Percentiles rank a stretch among this genome's conserved stretches.
phyloP scores from a whole-genome alignment of 2,113 vertebrate genomes.

The Upupa epops region DNA sequence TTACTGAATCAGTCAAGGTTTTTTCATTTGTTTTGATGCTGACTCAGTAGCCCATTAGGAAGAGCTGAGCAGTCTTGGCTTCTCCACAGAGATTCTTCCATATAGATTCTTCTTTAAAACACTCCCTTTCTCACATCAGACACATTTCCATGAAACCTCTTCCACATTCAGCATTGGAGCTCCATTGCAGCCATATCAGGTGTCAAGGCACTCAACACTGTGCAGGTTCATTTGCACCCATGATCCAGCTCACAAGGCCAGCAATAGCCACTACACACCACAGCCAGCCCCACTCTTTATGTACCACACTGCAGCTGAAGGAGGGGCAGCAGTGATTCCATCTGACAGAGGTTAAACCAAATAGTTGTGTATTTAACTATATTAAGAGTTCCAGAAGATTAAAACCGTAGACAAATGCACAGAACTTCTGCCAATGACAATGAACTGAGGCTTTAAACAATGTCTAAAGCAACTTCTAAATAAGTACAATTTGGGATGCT shows the following conservation, averaged over 20 bases:
- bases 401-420: conserved; percentile 51
- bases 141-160: background rate
- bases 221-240: background rate
- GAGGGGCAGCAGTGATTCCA: conserved; percentile 56
- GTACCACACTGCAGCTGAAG: too few species aligned
- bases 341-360: conserved; percentile 63
- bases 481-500: conserved; percentile 45
- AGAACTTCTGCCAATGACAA: conserved; percentile 37
- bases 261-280: background rate
- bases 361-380: conserved; percentile 61
- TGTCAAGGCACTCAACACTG: background rate
- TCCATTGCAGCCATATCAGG: background rate
- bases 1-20: conserved; percentile 58
- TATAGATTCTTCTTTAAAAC: background rate
- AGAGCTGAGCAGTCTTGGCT: background rate
- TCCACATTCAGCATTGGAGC: accelerated
- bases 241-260: background rate
- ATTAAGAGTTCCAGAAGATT: conserved; percentile 39
- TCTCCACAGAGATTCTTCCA: background rate
- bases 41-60: conserved; percentile 30
- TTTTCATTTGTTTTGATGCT: background rate
- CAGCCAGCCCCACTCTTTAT: background rate
- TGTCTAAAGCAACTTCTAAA: conserved; percentile 51
- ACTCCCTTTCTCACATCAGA: background rate
- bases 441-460: conserved; percentile 38